Percentiles rank a stretch among this genome's conserved stretches.
Evolutionary conservation across 2,113 vertebrate species (phyloP).

Genomic region (Edolisoma coerulescens): DNA sequence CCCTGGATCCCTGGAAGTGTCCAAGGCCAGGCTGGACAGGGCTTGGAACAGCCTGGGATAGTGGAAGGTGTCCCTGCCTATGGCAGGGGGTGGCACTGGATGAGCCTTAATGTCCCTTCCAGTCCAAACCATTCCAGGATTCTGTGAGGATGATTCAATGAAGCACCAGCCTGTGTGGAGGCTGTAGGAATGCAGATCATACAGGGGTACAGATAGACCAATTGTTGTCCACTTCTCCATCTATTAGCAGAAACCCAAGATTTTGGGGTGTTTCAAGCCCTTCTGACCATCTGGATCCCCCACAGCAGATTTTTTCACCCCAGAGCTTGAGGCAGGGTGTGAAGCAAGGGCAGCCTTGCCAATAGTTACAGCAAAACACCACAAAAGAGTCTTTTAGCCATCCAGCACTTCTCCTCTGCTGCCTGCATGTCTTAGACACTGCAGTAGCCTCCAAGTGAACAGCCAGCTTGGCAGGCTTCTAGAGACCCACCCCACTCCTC

Average conservation of each 20-base stretch:
- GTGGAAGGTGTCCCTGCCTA: neutral
- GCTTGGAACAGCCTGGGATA: rapidly evolving
- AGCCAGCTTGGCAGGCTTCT: neutral
- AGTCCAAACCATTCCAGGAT: neutral
- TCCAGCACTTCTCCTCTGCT: neutral
- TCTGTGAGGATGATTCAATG: neutral
- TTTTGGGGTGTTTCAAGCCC: neutral
- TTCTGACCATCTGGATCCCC: neutral
- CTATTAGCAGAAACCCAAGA: neutral
- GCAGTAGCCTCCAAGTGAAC: neutral
- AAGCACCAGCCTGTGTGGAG: neutral
- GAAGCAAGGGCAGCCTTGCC: neutral
- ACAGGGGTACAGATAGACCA: neutral
- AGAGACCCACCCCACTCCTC: neutral
- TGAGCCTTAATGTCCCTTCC: neutral
- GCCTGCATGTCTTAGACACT: neutral
- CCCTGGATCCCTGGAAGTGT: neutral
- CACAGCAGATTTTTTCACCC: constrained; percentile 3
- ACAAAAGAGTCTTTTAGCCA: neutral
- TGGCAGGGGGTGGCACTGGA: neutral
- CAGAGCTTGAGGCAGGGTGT: neutral
- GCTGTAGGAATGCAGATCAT: neutral
- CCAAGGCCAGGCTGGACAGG: rapidly evolving
- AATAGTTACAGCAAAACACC: neutral
- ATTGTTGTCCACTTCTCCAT: neutral